Evolutionary conservation across 2,113 vertebrate genomes (phyloP).

Genomic region (Spizaetus ornatus): DNA sequence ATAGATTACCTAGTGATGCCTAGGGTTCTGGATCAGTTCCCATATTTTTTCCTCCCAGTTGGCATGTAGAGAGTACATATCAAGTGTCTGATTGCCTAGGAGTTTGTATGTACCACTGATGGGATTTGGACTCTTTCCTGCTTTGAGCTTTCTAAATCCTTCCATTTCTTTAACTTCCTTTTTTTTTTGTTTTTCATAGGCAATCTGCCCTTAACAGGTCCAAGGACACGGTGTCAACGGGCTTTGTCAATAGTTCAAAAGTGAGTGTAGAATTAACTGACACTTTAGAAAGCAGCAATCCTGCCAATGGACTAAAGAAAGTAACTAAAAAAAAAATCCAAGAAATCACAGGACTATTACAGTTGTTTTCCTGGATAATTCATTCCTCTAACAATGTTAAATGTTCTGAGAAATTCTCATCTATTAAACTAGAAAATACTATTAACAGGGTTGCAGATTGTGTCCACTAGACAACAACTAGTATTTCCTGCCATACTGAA

Average conservation of each 20-base stretch:
- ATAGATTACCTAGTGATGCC: neutral
- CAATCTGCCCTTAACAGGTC: neutral
- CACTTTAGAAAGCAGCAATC: neutral
- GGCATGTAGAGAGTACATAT: neutral
- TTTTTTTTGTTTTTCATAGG: neutral
- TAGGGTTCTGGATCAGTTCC: neutral
- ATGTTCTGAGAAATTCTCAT: neutral
- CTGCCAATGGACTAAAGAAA: neutral
- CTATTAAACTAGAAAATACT: neutral
- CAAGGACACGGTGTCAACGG: neutral
- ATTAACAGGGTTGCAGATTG: neutral
- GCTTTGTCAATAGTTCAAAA: neutral
- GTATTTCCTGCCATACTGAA: neutral
- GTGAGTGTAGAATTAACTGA: neutral
- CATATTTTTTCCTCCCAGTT: neutral
- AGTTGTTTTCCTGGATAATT: neutral
- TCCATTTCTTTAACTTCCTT: neutral
- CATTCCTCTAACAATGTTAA: neutral
- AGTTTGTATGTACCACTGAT: neutral
- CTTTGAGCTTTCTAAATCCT: neutral
- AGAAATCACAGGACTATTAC: neutral
- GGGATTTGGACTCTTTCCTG: neutral
- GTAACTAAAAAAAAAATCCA: neutral
- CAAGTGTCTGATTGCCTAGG: neutral
- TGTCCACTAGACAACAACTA: neutral